A percentile compares a stretch with the other conserved stretches of the same genome.
Evolutionary conservation across 2,888 invertebrate species (phyloP).

Genomic region (Carabus problematicus): DNA sequence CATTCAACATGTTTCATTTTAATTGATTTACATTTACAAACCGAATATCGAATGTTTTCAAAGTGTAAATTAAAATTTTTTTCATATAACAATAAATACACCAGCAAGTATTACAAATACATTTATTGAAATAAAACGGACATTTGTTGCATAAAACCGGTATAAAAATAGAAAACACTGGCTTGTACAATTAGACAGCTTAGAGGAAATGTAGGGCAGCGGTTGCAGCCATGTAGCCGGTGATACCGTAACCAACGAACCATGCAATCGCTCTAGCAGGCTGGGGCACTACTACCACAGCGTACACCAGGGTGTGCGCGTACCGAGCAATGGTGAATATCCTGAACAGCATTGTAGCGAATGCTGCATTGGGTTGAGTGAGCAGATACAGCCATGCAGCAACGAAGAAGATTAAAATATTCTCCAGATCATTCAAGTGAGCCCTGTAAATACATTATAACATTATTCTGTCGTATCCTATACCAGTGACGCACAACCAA

Average conservation of each 20-base stretch:
- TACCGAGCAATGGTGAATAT: slow-evolving; percentile 65
- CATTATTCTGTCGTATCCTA: too few species aligned
- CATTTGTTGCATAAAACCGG: neutral
- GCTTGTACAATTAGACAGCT: neutral
- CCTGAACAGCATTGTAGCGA: slow-evolving; percentile 66
- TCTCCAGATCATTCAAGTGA: slow-evolving; percentile 76
- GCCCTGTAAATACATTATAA: slow-evolving; percentile 60
- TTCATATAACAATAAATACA: neutral
- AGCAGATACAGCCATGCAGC: slow-evolving; percentile 67
- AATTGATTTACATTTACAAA: neutral
- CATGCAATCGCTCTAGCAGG: slow-evolving; percentile 49
- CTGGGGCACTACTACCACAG: slow-evolving; percentile 67
- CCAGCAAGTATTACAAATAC: slow-evolving; percentile 10
- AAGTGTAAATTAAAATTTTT: neutral
- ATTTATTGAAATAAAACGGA: slow-evolving; percentile 5
- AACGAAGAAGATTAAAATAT: slow-evolving; percentile 71
- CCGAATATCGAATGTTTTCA: too few species aligned
- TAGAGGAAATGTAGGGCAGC: slow-evolving; percentile 22
- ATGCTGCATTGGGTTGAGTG: slow-evolving; percentile 62
- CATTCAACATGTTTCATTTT: neutral
- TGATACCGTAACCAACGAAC: slow-evolving; percentile 22
- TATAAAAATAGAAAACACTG: slow-evolving; percentile 16
- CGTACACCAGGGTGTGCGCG: slow-evolving; percentile 71
- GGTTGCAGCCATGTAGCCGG: slow-evolving; percentile 21
- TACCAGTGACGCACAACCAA: too few species aligned